Percentiles rank a stretch among this genome's conserved stretches.
Conservation (phyloP, 1,140 invertebrate species). For the Trichonephila inaurata region DNA sequence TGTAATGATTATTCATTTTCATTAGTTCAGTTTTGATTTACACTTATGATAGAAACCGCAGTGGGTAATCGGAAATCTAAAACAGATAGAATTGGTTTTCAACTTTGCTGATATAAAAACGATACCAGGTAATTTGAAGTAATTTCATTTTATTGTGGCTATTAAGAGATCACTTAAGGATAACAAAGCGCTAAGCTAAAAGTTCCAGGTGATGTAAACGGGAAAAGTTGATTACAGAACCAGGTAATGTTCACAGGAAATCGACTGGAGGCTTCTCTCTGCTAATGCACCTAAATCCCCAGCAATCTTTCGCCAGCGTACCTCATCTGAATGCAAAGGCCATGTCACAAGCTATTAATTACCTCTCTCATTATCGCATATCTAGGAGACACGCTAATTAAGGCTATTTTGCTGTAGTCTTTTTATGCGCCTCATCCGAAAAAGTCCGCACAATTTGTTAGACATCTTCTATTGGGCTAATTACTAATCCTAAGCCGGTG, state of each 20-base stretch:
- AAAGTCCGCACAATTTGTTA: slow-evolving; percentile 61
- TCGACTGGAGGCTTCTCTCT: background rate
- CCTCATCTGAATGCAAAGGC: slow-evolving; percentile 63
- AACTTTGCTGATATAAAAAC: background rate
- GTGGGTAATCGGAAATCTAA: background rate
- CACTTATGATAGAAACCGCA: background rate
- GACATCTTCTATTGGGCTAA: slow-evolving; percentile 48
- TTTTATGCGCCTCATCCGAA: slow-evolving; percentile 35
- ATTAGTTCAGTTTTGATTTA: background rate
- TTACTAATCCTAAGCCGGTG: slow-evolving; percentile 36
- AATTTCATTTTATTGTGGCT: slow-evolving; percentile 29
- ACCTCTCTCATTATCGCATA: slow-evolving; percentile 72
- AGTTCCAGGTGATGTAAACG: background rate
- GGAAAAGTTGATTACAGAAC: background rate
- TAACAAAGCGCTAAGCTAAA: slow-evolving; percentile 4
- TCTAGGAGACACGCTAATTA: slow-evolving; percentile 68
- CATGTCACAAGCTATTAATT: slow-evolving; percentile 62
- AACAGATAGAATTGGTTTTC: background rate
- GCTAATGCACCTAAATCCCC: slow-evolving; percentile 22
- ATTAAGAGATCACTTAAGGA: slow-evolving; percentile 36
- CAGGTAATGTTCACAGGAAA: slow-evolving; percentile 36
- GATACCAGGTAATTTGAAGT: background rate
- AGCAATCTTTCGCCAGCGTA: slow-evolving; percentile 5
- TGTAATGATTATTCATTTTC: background rate
- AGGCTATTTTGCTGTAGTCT: slow-evolving; percentile 66